Base-by-base conservation (phyloP, 2,888 invertebrate genomes). In the Hemithea aestivaria region DNA sequence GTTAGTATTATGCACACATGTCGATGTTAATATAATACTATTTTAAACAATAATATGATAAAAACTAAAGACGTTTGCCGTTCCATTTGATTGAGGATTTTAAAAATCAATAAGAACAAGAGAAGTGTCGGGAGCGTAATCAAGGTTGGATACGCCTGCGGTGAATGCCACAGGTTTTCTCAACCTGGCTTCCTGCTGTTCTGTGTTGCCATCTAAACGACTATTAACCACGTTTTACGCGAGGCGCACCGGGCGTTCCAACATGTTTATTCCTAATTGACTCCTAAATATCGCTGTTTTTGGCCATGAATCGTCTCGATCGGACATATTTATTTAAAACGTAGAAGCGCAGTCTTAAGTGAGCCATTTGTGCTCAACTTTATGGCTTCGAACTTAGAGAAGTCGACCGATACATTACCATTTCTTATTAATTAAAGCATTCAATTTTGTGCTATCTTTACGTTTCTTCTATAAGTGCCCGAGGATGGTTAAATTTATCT, bases 201-300 rank as follows among this genome's bases (percentile, higher is more conserved):
- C 65, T 57, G 62, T 66, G 63, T 66, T 70, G 64, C 74, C 67
- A 66, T 75, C 73, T 70, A 69, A 74, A 71, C 66, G 64, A 68
- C 73, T 72, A 82, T 81, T 82, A 82, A 72, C 69, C 66, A 61
- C 70, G 64, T 72, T 81, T 80, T 78, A 83, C 76, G 73, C 74
- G 69, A 71, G 60, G 63, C 73, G 46, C 71, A 56, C 70, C 68
- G 57, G 71, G 69, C 64, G 73, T 73, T 67, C 65, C 65, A 65
- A 70, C 71, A 71, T 74, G 71, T 78, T 75, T 79, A 73, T 72
- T 67, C 68, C 70, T 78, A 77, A 82, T 84, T 78, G 72, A 73
- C 77, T 80, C 69, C 72, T 83, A 83, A 83, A 83, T 77, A 77
- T 76, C 63, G 66, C 79, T 73, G 73, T 78, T 79, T 66, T 82